Percentiles rank a stretch among this genome's conserved stretches.
phyloP scores from a whole-genome alignment of 1,140 invertebrate genomes.

The Penaeus vannamei region DNA sequence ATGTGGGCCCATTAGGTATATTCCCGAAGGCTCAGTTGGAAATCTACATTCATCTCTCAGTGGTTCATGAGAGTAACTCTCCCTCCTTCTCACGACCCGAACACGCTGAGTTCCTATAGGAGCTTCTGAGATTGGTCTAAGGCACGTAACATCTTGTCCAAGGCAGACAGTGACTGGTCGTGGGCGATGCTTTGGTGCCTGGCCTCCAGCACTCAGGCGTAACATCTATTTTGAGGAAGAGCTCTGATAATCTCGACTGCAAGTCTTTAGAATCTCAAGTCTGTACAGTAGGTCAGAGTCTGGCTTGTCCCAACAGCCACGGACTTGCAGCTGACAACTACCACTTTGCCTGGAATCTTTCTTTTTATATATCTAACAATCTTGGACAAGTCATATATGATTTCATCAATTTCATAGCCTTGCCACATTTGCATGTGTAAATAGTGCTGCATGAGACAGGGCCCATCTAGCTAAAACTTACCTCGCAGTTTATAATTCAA shows the following conservation, averaged over 20 bases:
- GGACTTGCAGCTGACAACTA: too few species aligned
- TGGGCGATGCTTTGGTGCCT: slow-evolving; percentile 37
- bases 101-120: slow-evolving; percentile 3
- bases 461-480: too few species aligned
- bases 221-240: slow-evolving; percentile 60
- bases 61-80: slow-evolving; percentile 30
- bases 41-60: slow-evolving; percentile 21
- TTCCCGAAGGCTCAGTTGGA: slow-evolving; percentile 21
- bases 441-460: too few species aligned
- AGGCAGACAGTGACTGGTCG: slow-evolving; percentile 54
- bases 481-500: too few species aligned
- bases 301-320: too few species aligned
- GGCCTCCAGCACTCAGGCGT: slow-evolving; percentile 40
- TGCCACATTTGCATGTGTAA: too few species aligned
- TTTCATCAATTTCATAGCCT: too few species aligned
- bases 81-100: slow-evolving; percentile 23
- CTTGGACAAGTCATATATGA: too few species aligned
- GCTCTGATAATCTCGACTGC: background rate
- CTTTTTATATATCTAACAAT: too few species aligned
- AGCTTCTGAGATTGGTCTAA: slow-evolving; percentile 26
- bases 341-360: too few species aligned
- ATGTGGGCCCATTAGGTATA: slow-evolving; percentile 43
- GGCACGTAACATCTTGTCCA: slow-evolving; percentile 44
- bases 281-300: too few species aligned
- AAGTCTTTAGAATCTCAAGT: background rate